Percentiles rank a stretch among this genome's conserved stretches.
Evolutionary conservation across 2,888 invertebrate species (phyloP).

Genomic region (Spialia ferax): DNA sequence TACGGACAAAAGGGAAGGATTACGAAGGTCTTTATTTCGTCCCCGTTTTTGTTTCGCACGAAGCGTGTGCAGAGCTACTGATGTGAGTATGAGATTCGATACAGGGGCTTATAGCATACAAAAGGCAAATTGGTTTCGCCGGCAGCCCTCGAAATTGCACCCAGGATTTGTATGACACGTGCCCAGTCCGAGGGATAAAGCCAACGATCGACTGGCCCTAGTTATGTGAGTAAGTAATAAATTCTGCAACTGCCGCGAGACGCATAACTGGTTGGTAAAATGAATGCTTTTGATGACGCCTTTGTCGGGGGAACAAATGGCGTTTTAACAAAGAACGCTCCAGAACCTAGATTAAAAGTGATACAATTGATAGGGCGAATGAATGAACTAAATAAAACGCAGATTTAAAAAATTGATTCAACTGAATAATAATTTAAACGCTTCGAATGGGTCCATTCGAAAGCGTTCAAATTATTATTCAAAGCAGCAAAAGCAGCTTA

Average conservation of each 20-base stretch:
- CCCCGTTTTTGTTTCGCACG: slow-evolving; percentile 52
- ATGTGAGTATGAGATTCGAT: slow-evolving; percentile 55
- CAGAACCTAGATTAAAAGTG: slow-evolving; percentile 36
- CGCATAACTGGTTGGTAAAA: slow-evolving; percentile 27
- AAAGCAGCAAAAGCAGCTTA: not conserved
- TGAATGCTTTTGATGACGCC: slow-evolving; percentile 23
- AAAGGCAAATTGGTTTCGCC: slow-evolving; percentile 73
- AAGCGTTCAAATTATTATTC: not conserved
- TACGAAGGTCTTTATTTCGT: slow-evolving; percentile 29
- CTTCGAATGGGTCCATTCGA: too few species aligned
- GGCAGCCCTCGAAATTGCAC: slow-evolving; percentile 67
- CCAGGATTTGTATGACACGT: slow-evolving; percentile 73
- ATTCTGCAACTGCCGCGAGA: slow-evolving; percentile 28
- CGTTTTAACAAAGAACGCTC: slow-evolving; percentile 30
- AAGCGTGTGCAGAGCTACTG: slow-evolving; percentile 45
- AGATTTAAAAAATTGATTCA: slow-evolving; percentile 9
- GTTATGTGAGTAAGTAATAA: slow-evolving; percentile 40
- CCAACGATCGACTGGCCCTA: slow-evolving; percentile 38
- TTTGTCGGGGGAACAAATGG: slow-evolving; percentile 25
- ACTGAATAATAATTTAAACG: too few species aligned
- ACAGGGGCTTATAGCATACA: slow-evolving; percentile 62
- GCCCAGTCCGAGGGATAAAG: slow-evolving; percentile 65
- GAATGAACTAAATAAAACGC: slow-evolving; percentile 25
- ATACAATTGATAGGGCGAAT: slow-evolving; percentile 30
- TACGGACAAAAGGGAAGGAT: slow-evolving; percentile 43